Base-by-base conservation (phyloP, 2,888 invertebrate genomes). In the Lasioglossum oenotherae region DNA sequence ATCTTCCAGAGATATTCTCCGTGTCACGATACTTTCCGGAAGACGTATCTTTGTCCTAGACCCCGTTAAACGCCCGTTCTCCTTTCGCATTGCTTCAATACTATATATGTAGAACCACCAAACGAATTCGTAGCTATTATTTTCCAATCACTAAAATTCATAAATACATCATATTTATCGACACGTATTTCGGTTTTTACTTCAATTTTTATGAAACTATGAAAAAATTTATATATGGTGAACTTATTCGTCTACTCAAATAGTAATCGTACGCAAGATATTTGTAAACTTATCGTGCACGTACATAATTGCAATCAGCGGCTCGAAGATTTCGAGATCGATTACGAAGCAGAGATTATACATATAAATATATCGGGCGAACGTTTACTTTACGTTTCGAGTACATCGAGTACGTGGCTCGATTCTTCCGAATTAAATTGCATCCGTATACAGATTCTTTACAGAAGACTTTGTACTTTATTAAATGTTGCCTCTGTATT, bases 1-100 rank as follows among this genome's bases (percentile, higher is more conserved):
- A 85, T 88, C 84, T 87, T 73, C 8, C 44, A 75, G 31, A 75
- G 71, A 49, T 64, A 31, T 16, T 53, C 64, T 76, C 67, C n/a
- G 46, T n/a, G 49, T 12, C 35, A 31, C 16, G 16, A 31, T 71
- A 75, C 72, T 77, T 69, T 78, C 27, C 46, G 10, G 16, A 35
- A 78, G 64, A 81, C 46, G 16, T 80, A 46, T 73, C 44, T 46
- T 31, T 19, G 64, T 44, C n/a, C 60, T 81, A 77, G 64, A 72
- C 72, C 35, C 53, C 12, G 16, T 67, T 67, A 67, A 78, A 49
- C 38, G 19, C 38, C 38, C 46, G 19, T n/a, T 71, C 53, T 41
- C 27, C 16, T n/a, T 35, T 23, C 35, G 23, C 67, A 1, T 38
- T 64, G 16, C 16, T 19, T 64, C 64, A 6, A 31, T 64, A 16